Conservation (phyloP, 2,797 vertebrate genomes). For the Pteropus rufus region DNA sequence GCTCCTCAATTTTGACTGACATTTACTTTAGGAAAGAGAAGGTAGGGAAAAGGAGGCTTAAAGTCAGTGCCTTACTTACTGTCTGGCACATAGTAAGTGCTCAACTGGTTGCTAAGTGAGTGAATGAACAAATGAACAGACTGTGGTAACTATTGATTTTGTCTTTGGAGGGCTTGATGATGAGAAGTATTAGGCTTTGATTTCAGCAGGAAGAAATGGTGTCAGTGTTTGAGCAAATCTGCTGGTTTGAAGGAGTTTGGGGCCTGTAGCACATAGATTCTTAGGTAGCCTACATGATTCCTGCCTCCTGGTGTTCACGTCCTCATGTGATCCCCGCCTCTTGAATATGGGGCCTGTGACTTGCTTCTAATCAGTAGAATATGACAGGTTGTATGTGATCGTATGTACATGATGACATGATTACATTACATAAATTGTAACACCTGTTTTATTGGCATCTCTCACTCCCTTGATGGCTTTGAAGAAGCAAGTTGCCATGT, state of each 20-base stretch:
- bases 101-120: neutral
- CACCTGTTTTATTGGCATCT: neutral
- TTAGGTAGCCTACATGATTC: neutral
- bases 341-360: neutral
- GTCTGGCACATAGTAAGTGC: neutral
- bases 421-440: neutral
- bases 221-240: neutral
- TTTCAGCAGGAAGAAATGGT: neutral
- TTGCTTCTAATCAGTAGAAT: neutral
- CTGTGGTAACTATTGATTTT: neutral
- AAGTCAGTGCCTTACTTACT: neutral
- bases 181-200: neutral
- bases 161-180: neutral
- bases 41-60: neutral
- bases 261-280: neutral
- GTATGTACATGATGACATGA: accelerated
- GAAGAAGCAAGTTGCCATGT: neutral
- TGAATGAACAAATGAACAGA: neutral
- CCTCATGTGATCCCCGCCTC: neutral
- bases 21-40: neutral
- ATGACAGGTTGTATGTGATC: too few species aligned
- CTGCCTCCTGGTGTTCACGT: neutral
- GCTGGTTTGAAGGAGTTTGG: neutral
- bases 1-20: neutral
- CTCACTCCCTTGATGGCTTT: neutral